phyloP scores from a whole-genome alignment of 2,888 invertebrate species.

The Noctua comes region DNA sequence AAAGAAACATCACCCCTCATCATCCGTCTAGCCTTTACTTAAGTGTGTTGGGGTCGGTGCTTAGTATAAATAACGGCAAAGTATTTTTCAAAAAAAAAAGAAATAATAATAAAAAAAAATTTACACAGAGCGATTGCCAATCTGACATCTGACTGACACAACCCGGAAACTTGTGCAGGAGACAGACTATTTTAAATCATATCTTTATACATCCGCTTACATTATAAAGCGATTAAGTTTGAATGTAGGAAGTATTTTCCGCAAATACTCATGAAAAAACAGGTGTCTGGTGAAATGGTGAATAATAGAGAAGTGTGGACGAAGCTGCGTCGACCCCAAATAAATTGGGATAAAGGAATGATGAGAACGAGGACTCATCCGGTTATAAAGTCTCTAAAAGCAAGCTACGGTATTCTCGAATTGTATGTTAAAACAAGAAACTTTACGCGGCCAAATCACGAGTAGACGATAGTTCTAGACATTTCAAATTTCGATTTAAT shows the following conservation, averaged over 20 bases:
- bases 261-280: not conserved
- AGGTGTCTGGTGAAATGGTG: not conserved
- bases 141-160: not conserved
- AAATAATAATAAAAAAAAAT: too few species aligned
- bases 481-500: not conserved
- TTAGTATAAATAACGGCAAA: too few species aligned
- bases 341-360: not conserved
- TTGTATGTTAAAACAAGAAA: not conserved
- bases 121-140: not conserved
- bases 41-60: not conserved
- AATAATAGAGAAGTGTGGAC: not conserved
- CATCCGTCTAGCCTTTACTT: not conserved
- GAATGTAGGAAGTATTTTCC: not conserved
- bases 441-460: not conserved
- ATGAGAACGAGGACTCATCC: not conserved
- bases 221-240: not conserved
- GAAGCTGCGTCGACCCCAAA: not conserved
- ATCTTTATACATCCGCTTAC: too few species aligned
- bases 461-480: not conserved
- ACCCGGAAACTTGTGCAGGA: not conserved
- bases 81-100: too few species aligned
- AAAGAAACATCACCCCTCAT: not conserved
- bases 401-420: not conserved
- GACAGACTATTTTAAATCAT: not conserved
- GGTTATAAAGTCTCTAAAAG: not conserved